A percentile compares a stretch with the other conserved stretches of the same genome.
Conservation (phyloP, 2,888 invertebrate species). For the Campoplex capitator region DNA sequence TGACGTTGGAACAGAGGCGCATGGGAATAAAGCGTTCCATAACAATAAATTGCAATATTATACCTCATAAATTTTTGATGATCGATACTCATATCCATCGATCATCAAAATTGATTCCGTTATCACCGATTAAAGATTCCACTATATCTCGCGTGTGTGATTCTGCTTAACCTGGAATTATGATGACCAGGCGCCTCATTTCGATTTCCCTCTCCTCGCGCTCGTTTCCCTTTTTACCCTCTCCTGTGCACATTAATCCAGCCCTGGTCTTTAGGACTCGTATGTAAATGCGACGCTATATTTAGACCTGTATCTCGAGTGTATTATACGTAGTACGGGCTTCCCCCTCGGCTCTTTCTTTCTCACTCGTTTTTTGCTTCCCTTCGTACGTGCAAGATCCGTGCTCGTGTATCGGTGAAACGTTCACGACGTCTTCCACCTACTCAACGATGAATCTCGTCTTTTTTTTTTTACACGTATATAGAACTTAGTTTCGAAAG, state of each 20-base stretch:
- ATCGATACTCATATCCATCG: not conserved
- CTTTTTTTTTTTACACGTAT: slow-evolving; percentile 11
- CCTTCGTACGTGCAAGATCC: slow-evolving; percentile 60
- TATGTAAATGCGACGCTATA: slow-evolving; percentile 84
- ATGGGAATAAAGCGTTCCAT: not conserved
- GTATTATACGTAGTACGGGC: slow-evolving; percentile 72
- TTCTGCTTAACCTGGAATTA: slow-evolving; percentile 16
- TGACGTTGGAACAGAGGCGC: not conserved
- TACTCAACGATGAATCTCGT: slow-evolving; percentile 65
- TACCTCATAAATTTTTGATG: not conserved
- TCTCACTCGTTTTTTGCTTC: slow-evolving; percentile 56
- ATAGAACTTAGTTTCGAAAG: not conserved
- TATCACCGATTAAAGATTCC: not conserved
- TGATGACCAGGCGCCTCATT: slow-evolving; percentile 36
- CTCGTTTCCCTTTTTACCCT: slow-evolving; percentile 54
- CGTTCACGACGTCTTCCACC: slow-evolving; percentile 59
- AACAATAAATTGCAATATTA: not conserved
- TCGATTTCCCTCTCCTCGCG: slow-evolving; percentile 35
- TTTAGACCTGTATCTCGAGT: slow-evolving; percentile 83
- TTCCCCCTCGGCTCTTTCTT: slow-evolving; percentile 65
- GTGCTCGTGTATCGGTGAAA: slow-evolving; percentile 39
- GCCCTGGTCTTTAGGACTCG: slow-evolving; percentile 83
- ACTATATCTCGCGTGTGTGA: not conserved
- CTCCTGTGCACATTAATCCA: slow-evolving; percentile 83
- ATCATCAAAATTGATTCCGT: not conserved